Evolutionary conservation across 2,888 invertebrate species (phyloP), one percentile per base, ranked within the genome.

Genomic region (Thecocarcelia acutangulata): DNA sequence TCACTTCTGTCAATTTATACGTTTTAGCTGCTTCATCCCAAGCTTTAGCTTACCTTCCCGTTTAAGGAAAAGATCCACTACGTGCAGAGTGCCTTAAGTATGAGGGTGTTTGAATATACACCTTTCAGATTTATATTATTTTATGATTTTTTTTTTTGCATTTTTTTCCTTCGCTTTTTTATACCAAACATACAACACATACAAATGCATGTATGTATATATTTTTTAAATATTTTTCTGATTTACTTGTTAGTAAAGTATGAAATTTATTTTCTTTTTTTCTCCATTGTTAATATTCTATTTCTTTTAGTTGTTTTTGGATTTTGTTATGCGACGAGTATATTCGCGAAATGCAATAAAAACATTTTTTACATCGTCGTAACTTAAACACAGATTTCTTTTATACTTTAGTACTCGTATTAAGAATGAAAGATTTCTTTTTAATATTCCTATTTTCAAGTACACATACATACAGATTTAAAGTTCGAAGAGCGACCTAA

Each of bases 291-390:
- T 28, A 75, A 69, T 64, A 64, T 74, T 69, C 61, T 63, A 69
- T 78, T 72, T 46, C 42, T 59, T 69, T 70, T 66, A 13, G 61
- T 61, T 74, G 11, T 74, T 48, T 64, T 52, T 69, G 8, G 69
- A 54, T 73, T 58, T 68, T 64, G 72, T 69, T 75, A 75, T 79
- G 75, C 74, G 66, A 72, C 40, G 70, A 79, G 75, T 85, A 85
- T 87, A 86, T 87, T 86, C 88, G 88, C 86, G 88, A 88, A 88
- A 88, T 88, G 89, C 88, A 88, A 88, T 88, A 88, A 88, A 88
- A 88, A 88, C 87, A 88, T 88, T 88, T 88, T 88, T 88, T 86
- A 83, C 84, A 85, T 83, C 70, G 70, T 78, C 82, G 78, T 82
- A 78, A 82, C 68, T 82, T 82, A 82, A 78, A 82, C 78, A 78